Percentiles rank a stretch among this genome's conserved stretches.
phyloP scores from a whole-genome alignment of 1,140 invertebrate genomes.

The Brachionus calyciflorus region DNA sequence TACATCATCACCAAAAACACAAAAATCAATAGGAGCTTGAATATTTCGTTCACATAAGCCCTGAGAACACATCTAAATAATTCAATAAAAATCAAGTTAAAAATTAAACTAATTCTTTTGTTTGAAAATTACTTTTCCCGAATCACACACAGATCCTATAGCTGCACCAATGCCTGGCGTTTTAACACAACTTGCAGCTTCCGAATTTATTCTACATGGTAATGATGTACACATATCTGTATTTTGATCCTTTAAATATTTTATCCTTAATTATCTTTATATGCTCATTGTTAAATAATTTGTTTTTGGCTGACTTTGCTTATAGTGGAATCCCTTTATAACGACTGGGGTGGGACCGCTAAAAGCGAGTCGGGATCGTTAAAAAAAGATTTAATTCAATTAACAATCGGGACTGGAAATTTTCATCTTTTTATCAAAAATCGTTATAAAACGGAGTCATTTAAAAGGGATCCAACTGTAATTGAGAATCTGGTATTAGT shows the following conservation, averaged over 20 bases:
- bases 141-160: conserved; percentile 10
- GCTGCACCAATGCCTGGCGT: conserved; percentile 8
- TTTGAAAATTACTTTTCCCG: conserved; percentile 33
- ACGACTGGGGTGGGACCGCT: too few species aligned
- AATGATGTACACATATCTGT: background rate
- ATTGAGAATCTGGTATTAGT: too few species aligned
- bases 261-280: too few species aligned
- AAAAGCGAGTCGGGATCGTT: too few species aligned
- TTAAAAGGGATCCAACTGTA: too few species aligned
- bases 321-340: too few species aligned
- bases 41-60: conserved; percentile 24
- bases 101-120: background rate
- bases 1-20: conserved; percentile 32
- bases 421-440: too few species aligned
- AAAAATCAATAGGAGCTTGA: conserved; percentile 13
- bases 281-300: too few species aligned
- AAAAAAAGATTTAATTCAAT: too few species aligned
- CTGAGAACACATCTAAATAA: conserved; percentile 19
- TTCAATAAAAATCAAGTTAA: background rate
- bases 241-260: background rate
- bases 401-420: too few species aligned
- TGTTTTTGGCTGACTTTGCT: too few species aligned
- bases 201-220: conserved; percentile 19
- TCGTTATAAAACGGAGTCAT: too few species aligned
- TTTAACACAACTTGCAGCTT: background rate